These are phyloP conservation scores for Syrphus vitripennis DNA, from an alignment of 2,888 invertebrate species.

Conservation along the genomic window DNA sequence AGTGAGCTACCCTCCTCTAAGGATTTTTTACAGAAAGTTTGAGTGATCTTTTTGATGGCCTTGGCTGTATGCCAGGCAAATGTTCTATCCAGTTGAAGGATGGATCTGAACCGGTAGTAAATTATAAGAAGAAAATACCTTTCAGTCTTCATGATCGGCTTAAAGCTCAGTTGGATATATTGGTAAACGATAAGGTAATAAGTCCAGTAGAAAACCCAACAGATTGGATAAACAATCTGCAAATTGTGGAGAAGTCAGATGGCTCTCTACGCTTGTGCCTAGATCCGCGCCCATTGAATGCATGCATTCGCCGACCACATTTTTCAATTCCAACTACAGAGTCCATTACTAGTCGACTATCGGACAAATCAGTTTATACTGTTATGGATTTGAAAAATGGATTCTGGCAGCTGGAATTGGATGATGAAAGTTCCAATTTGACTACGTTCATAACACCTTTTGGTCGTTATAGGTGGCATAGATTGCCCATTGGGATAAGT, in stretches of 20 bases:
- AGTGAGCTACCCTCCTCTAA: background rate
- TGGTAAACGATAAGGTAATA: too few relatives aligned
- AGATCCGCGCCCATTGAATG: conserved; percentile 72
- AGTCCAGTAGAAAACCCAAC: too few relatives aligned
- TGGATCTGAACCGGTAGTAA: conserved; percentile 61
- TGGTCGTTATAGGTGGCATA: conserved; percentile 50
- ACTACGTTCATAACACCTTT: conserved; percentile 63
- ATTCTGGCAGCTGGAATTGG: conserved; percentile 57
- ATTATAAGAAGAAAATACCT: conserved; percentile 71
- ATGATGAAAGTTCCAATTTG: conserved; percentile 54
- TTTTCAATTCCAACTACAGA: too few relatives aligned
- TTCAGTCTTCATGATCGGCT: too few relatives aligned
- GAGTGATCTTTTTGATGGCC: conserved; percentile 25
- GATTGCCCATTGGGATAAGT: conserved; percentile 54
- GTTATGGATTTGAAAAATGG: conserved; percentile 43
- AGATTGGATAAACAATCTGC: too few relatives aligned
- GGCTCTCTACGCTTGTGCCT: conserved; percentile 58
- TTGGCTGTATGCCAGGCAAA: conserved; percentile 43
- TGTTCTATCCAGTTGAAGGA: conserved; percentile 55
- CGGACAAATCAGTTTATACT: conserved; percentile 20
- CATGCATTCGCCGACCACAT: too few relatives aligned
- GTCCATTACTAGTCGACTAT: too few relatives aligned
- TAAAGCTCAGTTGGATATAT: too few relatives aligned
- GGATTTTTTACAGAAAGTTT: conserved; percentile 3
- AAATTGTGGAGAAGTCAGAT: conserved; percentile 62